These are phyloP conservation scores for Anas capensis DNA, from an alignment of 2,797 vertebrate genomes.

Conservation along the genomic window DNA sequence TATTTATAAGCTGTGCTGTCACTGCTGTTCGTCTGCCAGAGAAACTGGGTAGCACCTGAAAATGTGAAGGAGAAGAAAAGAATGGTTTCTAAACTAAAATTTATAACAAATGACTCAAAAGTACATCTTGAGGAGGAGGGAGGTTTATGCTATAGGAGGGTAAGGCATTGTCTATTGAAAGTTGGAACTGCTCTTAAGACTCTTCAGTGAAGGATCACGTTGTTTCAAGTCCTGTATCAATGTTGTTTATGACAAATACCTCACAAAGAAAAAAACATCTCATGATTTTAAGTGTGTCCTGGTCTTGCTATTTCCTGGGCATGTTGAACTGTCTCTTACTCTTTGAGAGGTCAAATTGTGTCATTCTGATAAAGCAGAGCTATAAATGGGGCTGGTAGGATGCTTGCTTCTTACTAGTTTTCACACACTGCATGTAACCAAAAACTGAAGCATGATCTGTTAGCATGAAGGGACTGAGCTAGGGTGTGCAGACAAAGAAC, in stretches of 20 bases:
- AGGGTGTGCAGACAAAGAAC: neutral
- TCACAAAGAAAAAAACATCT: neutral
- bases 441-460: neutral
- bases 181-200: neutral
- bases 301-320: neutral
- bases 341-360: neutral
- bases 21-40: neutral
- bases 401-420: neutral
- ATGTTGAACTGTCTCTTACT: neutral
- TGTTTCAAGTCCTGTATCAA: neutral
- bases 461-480: neutral
- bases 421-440: neutral
- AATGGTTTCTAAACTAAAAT: constrained; percentile 5
- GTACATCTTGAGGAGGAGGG: neutral
- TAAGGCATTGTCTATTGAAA: neutral
- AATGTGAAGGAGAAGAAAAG: neutral
- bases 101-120: neutral
- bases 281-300: neutral
- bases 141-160: neutral
- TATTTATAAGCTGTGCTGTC: neutral
- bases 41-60: constrained; percentile 20
- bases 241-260: neutral
- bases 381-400: neutral
- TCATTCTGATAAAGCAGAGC: neutral
- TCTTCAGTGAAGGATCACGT: neutral